A percentile compares a stretch with the other conserved stretches of the same genome.
Evolutionary conservation across 2,113 vertebrate genomes (phyloP).

Genomic region (Baryphthengus martii): DNA sequence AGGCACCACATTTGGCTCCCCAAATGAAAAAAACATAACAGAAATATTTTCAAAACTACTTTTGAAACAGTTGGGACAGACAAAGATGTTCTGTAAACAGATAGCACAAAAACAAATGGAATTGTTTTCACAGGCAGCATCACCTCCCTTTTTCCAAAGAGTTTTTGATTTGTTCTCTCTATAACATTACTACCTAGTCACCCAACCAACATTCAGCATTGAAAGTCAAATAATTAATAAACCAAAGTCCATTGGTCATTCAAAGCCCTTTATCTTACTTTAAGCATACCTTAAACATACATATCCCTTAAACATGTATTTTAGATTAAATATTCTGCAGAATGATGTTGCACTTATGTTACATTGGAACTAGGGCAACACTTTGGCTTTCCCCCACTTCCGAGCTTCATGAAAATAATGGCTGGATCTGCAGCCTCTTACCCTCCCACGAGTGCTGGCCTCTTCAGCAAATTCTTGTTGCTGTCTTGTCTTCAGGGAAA

Average conservation of each 20-base stretch:
- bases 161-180: not conserved
- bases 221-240: not conserved
- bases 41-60: not conserved
- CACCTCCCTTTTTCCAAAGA: not conserved
- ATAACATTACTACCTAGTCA: not conserved
- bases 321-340: not conserved
- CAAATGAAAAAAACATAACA: not conserved
- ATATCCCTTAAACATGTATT: not conserved
- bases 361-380: not conserved
- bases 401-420: not conserved
- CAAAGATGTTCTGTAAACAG: not conserved
- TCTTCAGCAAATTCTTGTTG: not conserved
- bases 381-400: not conserved
- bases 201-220: not conserved
- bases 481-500: not conserved
- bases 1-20: not conserved
- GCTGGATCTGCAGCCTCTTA: not conserved
- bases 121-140: not conserved
- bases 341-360: fast-evolving
- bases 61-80: not conserved
- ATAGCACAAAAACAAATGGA: fast-evolving
- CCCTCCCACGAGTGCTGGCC: not conserved
- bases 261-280: not conserved
- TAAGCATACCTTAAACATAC: not conserved
- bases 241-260: not conserved